Percentiles rank a stretch among this genome's conserved stretches.
Conservation (phyloP, 2,113 vertebrate genomes). For the Vimba vimba region DNA sequence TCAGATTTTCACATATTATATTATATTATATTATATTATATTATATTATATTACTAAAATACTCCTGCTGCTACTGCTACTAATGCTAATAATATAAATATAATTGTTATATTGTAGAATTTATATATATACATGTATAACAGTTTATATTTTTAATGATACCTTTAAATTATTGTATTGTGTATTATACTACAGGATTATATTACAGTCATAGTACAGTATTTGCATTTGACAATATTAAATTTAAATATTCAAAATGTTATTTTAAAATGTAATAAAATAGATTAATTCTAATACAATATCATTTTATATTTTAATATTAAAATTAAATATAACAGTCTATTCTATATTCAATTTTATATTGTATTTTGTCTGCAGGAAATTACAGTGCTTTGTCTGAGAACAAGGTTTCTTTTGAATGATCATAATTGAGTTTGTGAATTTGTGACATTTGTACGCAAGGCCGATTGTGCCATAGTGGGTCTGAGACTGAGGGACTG, state of each 20-base stretch:
- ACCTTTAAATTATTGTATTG: not conserved
- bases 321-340: not conserved
- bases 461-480: not conserved
- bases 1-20: not conserved
- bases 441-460: conserved; percentile 13
- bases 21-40: too few relatives aligned
- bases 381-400: not conserved
- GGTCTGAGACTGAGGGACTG: conserved; percentile 3
- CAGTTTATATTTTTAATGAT: not conserved
- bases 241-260: not conserved
- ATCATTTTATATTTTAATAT: not conserved
- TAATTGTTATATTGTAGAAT: too few relatives aligned
- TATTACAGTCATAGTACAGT: too few relatives aligned
- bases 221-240: not conserved
- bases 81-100: too few relatives aligned
- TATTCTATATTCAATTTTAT: not conserved
- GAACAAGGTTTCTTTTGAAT: conserved; percentile 2
- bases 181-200: not conserved
- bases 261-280: not conserved
- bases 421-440: not conserved
- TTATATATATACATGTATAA: too few relatives aligned
- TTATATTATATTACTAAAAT: too few relatives aligned
- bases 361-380: not conserved
- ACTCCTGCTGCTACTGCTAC: too few relatives aligned
- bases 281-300: not conserved